phyloP scores from a whole-genome alignment of 1,140 invertebrate genomes.

The Drosophila pallidifrons region DNA sequence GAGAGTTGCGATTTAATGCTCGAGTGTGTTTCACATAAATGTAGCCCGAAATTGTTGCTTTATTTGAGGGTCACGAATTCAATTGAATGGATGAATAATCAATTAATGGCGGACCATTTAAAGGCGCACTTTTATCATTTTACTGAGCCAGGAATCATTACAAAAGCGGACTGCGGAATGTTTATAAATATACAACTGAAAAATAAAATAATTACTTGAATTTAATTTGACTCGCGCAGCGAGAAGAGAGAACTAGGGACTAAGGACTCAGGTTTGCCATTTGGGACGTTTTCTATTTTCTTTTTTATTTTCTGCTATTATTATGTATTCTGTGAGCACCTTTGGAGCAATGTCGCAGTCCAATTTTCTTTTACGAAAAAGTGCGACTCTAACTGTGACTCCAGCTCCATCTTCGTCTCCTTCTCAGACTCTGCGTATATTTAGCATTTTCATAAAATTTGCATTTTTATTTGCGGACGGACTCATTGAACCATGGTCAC shows the following conservation, averaged over 20 bases:
- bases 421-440: slow-evolving; percentile 31
- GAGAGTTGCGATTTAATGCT: neutral
- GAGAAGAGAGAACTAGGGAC: neutral
- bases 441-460: slow-evolving; percentile 71
- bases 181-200: slow-evolving; percentile 14
- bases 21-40: neutral
- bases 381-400: neutral
- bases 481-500: slow-evolving; percentile 51
- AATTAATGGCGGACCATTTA: neutral
- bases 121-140: neutral
- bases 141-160: neutral
- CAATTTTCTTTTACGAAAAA: slow-evolving; percentile 16
- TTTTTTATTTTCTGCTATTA: slow-evolving; percentile 3
- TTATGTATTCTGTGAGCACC: neutral
- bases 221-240: slow-evolving; percentile 30
- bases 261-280: neutral
- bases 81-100: neutral
- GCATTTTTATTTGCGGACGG: slow-evolving; percentile 66
- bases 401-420: neutral
- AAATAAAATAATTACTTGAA: slow-evolving; percentile 32
- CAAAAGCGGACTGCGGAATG: neutral
- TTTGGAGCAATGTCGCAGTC: slow-evolving; percentile 13
- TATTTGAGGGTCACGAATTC: neutral
- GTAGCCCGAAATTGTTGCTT: neutral
- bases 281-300: slow-evolving; percentile 10